phyloP scores from a whole-genome alignment of 2,113 vertebrate genomes.

The Atherinomorus stipes region DNA sequence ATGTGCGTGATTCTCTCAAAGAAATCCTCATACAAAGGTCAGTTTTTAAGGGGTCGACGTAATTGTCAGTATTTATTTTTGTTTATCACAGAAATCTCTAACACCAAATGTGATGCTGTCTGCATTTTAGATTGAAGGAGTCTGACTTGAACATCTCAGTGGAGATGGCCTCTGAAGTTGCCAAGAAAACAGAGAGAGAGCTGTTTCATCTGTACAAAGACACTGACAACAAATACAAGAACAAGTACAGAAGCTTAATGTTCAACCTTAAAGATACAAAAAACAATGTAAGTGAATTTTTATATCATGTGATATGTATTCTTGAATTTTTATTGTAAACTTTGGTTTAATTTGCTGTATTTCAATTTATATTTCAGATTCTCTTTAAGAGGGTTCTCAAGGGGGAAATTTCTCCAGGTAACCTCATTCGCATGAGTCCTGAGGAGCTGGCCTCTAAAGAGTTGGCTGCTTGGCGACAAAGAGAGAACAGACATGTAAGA shows the following conservation, averaged over 20 bases:
- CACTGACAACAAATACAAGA: constrained; percentile 98
- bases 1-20: constrained; percentile 93
- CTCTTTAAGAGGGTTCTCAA: constrained; percentile 95
- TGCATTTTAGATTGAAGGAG: constrained; percentile 88
- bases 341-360: constrained; percentile 2
- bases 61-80: background rate
- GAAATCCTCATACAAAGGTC: constrained; percentile 96
- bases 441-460: constrained; percentile 98
- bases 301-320: background rate
- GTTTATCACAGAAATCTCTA: background rate
- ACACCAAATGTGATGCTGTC: background rate
- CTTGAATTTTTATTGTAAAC: background rate
- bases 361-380: constrained; percentile 81
- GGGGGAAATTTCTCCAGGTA: constrained; percentile 94
- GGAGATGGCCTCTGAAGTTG: constrained; percentile 92
- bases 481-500: constrained; percentile 97
- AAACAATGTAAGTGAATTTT: constrained; percentile 90
- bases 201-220: constrained; percentile 96
- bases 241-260: constrained; percentile 97
- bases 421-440: constrained; percentile 96
- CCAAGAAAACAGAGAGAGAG: constrained; percentile 93
- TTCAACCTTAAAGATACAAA: constrained; percentile 98
- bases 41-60: background rate
- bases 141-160: constrained; percentile 91
- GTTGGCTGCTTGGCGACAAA: constrained; percentile 95